A percentile compares a stretch with the other conserved stretches of the same genome.
phyloP scores from a whole-genome alignment of 2,888 invertebrate genomes.

The Cheiracanthium punctorium region DNA sequence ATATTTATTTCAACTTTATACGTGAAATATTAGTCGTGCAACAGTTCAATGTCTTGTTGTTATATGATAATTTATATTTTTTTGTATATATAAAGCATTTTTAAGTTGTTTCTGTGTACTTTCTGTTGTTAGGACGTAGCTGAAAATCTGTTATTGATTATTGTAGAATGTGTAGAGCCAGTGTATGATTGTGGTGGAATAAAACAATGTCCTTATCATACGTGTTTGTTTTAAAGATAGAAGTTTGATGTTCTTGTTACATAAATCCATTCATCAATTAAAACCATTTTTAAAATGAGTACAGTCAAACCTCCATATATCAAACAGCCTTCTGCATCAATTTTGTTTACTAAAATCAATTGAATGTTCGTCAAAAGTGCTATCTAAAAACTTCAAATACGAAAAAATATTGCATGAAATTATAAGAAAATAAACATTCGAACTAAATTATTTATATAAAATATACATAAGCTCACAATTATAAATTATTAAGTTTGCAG shows the following conservation, averaged over 20 bases:
- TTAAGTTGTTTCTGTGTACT: slow-evolving; percentile 19
- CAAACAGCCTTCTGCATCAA: too few species aligned
- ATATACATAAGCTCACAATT: too few species aligned
- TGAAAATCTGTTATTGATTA: slow-evolving; percentile 36
- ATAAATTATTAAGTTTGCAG: too few species aligned
- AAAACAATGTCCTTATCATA: slow-evolving; percentile 52
- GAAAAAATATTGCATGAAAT: too few species aligned
- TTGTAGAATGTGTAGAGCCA: slow-evolving; percentile 53
- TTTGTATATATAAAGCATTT: neutral
- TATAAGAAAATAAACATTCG: too few species aligned
- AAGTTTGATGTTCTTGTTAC: slow-evolving; percentile 35
- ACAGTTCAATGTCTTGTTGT: slow-evolving; percentile 11
- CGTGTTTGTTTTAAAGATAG: slow-evolving; percentile 37
- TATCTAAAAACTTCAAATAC: too few species aligned
- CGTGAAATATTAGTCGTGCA: slow-evolving; percentile 9
- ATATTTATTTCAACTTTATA: slow-evolving; percentile 28
- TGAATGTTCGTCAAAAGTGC: too few species aligned
- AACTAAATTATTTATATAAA: too few species aligned
- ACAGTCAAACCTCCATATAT: neutral
- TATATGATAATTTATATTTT: neutral
- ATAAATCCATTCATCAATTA: slow-evolving; percentile 10
- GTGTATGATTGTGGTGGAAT: slow-evolving; percentile 47
- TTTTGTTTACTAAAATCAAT: too few species aligned
- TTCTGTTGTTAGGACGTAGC: slow-evolving; percentile 41
- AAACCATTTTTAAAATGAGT: neutral